Conservation (phyloP, 1,140 invertebrate species). For the Sminthurinus signatus region DNA sequence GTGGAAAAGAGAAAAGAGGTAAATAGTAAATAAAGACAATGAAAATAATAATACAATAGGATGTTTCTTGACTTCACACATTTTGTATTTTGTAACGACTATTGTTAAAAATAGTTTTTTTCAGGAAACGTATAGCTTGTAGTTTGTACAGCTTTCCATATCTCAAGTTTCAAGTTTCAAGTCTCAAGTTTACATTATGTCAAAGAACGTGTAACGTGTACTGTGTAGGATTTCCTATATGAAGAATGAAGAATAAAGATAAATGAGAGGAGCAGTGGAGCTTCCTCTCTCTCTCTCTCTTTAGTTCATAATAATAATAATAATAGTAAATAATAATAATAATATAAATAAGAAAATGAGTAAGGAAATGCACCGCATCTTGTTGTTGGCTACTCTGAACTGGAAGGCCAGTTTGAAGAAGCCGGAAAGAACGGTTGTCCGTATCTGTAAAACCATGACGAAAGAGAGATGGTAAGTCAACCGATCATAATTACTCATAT, state of each 20-base stretch:
- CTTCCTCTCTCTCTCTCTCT: no score
- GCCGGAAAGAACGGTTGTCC: neutral
- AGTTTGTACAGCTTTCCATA: no score
- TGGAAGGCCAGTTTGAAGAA: neutral
- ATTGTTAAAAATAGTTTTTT: no score
- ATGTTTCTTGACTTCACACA: no score
- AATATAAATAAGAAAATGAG: neutral
- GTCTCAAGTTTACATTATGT: neutral
- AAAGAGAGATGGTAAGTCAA: neutral
- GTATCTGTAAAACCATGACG: slow-evolving; percentile 1
- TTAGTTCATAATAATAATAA: no score
- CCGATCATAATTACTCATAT: slow-evolving; percentile 2
- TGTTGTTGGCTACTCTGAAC: neutral
- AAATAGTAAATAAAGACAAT: no score
- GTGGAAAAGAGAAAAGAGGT: no score
- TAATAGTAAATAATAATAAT: neutral
- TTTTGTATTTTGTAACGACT: no score
- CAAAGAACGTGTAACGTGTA: neutral
- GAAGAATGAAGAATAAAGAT: neutral
- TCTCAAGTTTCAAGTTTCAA: no score
- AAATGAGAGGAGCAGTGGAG: neutral
- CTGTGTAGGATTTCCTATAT: neutral
- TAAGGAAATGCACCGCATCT: slow-evolving; percentile 5
- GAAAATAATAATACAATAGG: no score
- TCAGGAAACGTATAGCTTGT: no score